Conservation (phyloP, 2,888 invertebrate species). For the Autographa pulchrina region DNA sequence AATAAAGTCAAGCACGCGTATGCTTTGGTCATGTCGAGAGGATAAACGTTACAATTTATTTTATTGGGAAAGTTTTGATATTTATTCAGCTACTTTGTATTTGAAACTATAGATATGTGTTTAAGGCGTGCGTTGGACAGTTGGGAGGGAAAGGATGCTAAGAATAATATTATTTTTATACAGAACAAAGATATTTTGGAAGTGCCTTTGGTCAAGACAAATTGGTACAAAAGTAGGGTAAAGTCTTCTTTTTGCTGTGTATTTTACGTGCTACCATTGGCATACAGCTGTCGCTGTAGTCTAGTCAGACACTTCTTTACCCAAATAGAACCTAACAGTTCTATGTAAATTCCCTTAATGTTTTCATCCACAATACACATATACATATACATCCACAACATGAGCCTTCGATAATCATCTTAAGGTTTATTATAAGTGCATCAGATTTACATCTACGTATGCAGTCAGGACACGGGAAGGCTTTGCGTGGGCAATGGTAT, state of each 20-base stretch:
- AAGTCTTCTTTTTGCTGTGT: no score
- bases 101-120: background rate
- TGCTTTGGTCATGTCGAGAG: background rate
- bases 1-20: background rate
- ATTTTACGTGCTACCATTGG: no score
- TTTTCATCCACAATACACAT: no score
- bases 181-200: background rate
- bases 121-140: background rate
- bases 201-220: background rate
- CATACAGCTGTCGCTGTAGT: no score
- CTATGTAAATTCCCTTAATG: no score
- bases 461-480: background rate
- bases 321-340: no score
- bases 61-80: conserved; percentile 1
- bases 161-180: background rate
- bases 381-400: no score
- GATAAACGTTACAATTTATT: conserved; percentile 4
- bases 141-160: background rate
- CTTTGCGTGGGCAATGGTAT: background rate
- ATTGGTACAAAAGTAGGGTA: background rate
- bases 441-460: background rate
- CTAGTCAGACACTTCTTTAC: no score
- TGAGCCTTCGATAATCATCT: no score
- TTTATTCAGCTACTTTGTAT: background rate
- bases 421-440: no score